These are phyloP conservation scores for Liposcelis brunnea DNA, from an alignment of 2,888 invertebrate species.

Conservation along the genomic window DNA sequence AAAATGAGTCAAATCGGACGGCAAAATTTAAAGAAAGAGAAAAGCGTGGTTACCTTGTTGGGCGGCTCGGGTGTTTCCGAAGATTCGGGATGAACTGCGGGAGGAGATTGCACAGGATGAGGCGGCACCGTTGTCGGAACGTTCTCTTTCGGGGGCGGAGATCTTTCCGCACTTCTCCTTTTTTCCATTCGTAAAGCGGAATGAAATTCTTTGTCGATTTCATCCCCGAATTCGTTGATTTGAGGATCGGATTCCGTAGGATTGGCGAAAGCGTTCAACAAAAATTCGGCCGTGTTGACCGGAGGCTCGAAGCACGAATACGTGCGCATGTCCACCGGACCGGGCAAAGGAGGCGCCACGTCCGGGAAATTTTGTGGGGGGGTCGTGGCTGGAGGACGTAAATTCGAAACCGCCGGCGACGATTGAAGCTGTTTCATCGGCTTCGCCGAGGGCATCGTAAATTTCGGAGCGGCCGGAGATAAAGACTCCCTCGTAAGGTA, in stretches of 20 bases:
- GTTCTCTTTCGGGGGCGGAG: slow-evolving; percentile 22
- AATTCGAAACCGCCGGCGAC: slow-evolving; percentile 29
- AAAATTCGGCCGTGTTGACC: slow-evolving; percentile 34
- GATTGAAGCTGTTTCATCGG: slow-evolving; percentile 28
- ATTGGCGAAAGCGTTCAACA: slow-evolving; percentile 47
- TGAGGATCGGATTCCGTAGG: slow-evolving; percentile 45
- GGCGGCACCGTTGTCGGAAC: slow-evolving; percentile 21
- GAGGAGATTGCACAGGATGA: slow-evolving; percentile 16
- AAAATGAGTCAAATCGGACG: not conserved
- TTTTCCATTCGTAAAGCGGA: no score
- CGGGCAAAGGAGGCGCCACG: slow-evolving; percentile 42
- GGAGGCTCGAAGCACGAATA: slow-evolving; percentile 49
- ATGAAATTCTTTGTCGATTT: slow-evolving; percentile 58
- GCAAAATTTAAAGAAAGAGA: slow-evolving; percentile 30
- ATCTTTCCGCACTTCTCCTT: slow-evolving; percentile 39
- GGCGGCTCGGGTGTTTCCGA: not conserved
- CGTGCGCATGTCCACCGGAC: slow-evolving; percentile 79
- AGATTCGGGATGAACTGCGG: slow-evolving; percentile 19
- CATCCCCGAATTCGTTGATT: slow-evolving; percentile 51
- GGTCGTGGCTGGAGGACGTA: slow-evolving; percentile 16
- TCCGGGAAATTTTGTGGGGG: slow-evolving; percentile 13
- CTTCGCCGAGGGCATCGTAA: slow-evolving; percentile 29
- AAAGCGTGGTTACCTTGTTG: not conserved
- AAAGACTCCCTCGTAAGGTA: slow-evolving; percentile 34
- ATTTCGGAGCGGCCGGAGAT: slow-evolving; percentile 33